A percentile compares a stretch with the other conserved stretches of the same genome.
phyloP scores from a whole-genome alignment of 2,113 vertebrate species.

The Esox niger region DNA sequence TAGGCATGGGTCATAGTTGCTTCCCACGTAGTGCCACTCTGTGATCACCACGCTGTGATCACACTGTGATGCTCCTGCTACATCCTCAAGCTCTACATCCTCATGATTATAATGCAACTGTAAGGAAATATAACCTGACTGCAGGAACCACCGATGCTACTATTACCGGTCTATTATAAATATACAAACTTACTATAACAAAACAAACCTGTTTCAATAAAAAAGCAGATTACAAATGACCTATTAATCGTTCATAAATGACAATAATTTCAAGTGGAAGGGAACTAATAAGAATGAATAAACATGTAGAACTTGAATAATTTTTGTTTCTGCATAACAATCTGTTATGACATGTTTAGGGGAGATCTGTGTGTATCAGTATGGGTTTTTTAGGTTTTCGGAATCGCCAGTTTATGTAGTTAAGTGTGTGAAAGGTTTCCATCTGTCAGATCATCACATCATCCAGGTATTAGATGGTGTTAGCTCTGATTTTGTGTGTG shows the following conservation, averaged over 20 bases:
- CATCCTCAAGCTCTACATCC: constrained; percentile 14
- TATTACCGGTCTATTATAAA: not conserved
- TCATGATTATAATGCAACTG: not conserved
- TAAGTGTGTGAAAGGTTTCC: not conserved
- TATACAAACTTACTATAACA: too few relatives aligned
- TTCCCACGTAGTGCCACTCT: constrained; percentile 36
- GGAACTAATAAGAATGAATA: too few relatives aligned
- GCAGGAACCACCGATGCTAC: not conserved
- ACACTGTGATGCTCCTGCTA: constrained; percentile 14
- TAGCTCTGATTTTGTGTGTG: not conserved
- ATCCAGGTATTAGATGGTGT: not conserved
- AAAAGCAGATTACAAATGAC: too few relatives aligned
- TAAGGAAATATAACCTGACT: not conserved
- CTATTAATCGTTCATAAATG: too few relatives aligned
- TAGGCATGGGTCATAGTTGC: constrained; percentile 50
- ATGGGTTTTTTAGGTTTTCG: too few relatives aligned
- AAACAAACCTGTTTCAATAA: not conserved
- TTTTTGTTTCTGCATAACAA: too few relatives aligned
- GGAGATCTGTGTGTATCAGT: too few relatives aligned
- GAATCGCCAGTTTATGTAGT: not conserved
- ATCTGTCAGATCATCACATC: constrained; percentile 20
- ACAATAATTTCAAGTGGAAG: too few relatives aligned
- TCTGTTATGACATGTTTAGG: too few relatives aligned
- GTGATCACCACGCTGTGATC: constrained; percentile 26
- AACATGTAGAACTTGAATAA: too few relatives aligned